Conservation (phyloP, 1,140 invertebrate genomes). For the Pogonognathellus flavescens region DNA sequence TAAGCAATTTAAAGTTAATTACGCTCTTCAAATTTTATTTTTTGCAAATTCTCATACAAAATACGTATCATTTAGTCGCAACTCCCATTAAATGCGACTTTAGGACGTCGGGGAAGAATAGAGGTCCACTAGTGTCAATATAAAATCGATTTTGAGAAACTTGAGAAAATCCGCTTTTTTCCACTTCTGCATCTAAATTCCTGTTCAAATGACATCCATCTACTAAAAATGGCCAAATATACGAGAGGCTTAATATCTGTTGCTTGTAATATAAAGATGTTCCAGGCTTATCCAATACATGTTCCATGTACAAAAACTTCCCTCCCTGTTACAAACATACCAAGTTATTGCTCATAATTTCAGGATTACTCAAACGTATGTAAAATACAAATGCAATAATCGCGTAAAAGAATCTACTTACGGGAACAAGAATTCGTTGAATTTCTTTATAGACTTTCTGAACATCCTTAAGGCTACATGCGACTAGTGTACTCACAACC, state of each 20-base stretch:
- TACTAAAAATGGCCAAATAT: not conserved
- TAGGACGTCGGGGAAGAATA: not conserved
- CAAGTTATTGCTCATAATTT: not conserved
- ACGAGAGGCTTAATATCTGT: not conserved
- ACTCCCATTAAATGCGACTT: not conserved
- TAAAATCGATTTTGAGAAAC: not conserved
- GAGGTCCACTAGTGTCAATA: not conserved
- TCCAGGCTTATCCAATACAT: not conserved
- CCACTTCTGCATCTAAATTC: not conserved
- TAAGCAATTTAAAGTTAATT: too few species aligned
- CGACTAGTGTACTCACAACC: not conserved
- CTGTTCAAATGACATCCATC: not conserved
- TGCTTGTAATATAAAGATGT: not conserved
- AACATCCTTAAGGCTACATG: not conserved
- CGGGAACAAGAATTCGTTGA: slow-evolving; percentile 1
- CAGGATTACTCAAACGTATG: not conserved
- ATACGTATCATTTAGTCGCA: not conserved
- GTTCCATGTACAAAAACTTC: not conserved
- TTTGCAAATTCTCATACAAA: too few species aligned
- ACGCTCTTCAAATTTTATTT: too few species aligned
- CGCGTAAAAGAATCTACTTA: not conserved
- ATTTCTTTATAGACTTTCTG: not conserved
- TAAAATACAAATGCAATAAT: too few species aligned
- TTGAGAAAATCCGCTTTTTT: not conserved
- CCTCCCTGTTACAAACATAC: not conserved